Percentiles rank a stretch among this genome's conserved stretches.
Conservation (phyloP, 2,797 vertebrate species). For the Esox masquinongy region DNA sequence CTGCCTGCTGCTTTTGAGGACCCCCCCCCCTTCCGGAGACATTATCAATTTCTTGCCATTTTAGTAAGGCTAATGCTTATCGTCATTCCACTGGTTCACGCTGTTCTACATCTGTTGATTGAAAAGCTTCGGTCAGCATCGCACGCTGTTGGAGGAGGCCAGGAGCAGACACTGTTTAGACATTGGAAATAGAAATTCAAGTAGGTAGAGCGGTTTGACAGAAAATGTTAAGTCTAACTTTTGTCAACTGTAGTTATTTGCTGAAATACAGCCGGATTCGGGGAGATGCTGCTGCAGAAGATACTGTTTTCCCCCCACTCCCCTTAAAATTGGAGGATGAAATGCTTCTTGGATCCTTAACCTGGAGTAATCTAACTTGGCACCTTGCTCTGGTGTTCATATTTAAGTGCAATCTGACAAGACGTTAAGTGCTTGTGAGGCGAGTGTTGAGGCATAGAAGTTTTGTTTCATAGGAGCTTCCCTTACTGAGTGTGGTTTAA, state of each 20-base stretch:
- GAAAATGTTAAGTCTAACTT: constrained; percentile 30
- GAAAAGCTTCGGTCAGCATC: background rate
- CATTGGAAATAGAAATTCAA: constrained; percentile 16
- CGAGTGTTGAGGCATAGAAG: constrained; percentile 25
- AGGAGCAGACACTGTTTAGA: too few relatives aligned
- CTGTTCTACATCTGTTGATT: constrained; percentile 27
- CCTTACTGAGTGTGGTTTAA: constrained; percentile 29
- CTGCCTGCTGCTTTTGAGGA: too few relatives aligned
- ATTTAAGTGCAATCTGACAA: constrained; percentile 47
- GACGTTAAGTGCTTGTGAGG: constrained; percentile 55
- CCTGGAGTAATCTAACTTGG: constrained; percentile 51
- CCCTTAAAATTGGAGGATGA: constrained; percentile 40
- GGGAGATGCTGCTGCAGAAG: constrained; percentile 30
- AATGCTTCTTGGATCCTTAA: constrained; percentile 17
- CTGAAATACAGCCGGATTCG: constrained; percentile 33
- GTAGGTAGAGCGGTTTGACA: constrained; percentile 26
- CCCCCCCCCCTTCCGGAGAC: background rate
- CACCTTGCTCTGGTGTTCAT: constrained; percentile 32
- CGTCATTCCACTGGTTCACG: constrained; percentile 13
- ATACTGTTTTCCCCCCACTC: constrained; percentile 23
- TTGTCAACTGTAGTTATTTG: constrained; percentile 38
- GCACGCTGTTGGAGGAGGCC: constrained; percentile 3
- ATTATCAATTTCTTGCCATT: background rate
- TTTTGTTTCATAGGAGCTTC: constrained; percentile 29
- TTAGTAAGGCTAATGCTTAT: background rate